Evolutionary conservation across 1,140 invertebrate species (phyloP).

Genomic region (Zaprionus camerounensis): DNA sequence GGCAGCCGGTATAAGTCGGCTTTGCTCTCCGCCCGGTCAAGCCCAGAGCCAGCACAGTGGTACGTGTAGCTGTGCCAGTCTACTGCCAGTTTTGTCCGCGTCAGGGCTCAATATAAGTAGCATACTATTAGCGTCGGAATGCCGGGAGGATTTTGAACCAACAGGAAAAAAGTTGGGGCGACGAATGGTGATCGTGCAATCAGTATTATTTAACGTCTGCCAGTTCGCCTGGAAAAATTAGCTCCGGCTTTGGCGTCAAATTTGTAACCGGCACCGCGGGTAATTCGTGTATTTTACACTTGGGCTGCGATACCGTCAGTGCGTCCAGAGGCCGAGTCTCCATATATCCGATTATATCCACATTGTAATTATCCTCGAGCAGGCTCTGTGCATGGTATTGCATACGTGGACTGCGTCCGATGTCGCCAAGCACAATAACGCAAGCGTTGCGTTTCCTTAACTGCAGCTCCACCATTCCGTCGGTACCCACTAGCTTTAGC

Average conservation of each 20-base stretch:
- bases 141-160: slow-evolving; percentile 97
- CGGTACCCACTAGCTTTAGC: neutral
- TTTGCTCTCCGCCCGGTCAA: slow-evolving; percentile 86
- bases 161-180: slow-evolving; percentile 88
- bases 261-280: slow-evolving; percentile 86
- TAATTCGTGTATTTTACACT: slow-evolving; percentile 88
- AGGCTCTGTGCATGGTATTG: slow-evolving; percentile 97
- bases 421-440: slow-evolving; percentile 96
- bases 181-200: slow-evolving; percentile 87
- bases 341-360: slow-evolving; percentile 96
- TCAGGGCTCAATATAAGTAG: slow-evolving; percentile 90
- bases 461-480: slow-evolving; percentile 60
- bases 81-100: slow-evolving; percentile 90
- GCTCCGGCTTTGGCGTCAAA: slow-evolving; percentile 89
- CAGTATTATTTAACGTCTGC: slow-evolving; percentile 92
- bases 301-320: slow-evolving; percentile 85
- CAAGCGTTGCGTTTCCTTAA: slow-evolving; percentile 85
- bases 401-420: slow-evolving; percentile 98
- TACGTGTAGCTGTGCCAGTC: slow-evolving; percentile 99
- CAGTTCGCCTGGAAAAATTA: slow-evolving; percentile 93
- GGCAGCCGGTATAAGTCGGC: slow-evolving; percentile 91
- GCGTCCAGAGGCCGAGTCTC: slow-evolving; percentile 85
- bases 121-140: slow-evolving; percentile 94
- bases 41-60: slow-evolving; percentile 93
- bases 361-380: slow-evolving; percentile 90